Percentiles rank a stretch among this genome's conserved stretches.
phyloP scores from a whole-genome alignment of 2,113 vertebrate species.

The Pandion haliaetus region DNA sequence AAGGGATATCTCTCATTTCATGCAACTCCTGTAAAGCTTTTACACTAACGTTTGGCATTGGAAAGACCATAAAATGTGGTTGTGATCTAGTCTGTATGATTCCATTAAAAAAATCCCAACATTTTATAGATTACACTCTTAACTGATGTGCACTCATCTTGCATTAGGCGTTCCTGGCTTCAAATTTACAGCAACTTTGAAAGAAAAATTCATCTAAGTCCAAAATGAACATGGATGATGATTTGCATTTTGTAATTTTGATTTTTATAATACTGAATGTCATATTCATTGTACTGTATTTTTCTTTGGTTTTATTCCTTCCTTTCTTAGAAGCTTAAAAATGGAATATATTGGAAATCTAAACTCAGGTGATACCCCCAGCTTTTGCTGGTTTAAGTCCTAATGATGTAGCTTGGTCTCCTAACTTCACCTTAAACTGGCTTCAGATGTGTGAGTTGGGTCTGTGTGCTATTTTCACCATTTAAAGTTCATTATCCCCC shows the following conservation, averaged over 20 bases:
- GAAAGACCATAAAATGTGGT: background rate
- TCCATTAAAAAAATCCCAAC: background rate
- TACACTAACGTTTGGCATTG: background rate
- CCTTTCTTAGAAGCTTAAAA: background rate
- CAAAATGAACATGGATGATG: background rate
- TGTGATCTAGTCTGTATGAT: background rate
- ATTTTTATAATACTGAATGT: background rate
- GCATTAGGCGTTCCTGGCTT: background rate
- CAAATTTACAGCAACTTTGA: background rate
- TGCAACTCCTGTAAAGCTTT: background rate
- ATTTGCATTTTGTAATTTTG: background rate
- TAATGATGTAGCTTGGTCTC: background rate
- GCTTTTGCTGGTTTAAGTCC: background rate
- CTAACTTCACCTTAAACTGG: too few species aligned
- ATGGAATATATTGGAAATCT: background rate
- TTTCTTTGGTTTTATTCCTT: background rate
- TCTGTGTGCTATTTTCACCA: background rate
- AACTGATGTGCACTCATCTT: background rate
- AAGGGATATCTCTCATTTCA: background rate
- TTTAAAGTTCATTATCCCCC: too few species aligned
- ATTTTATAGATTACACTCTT: background rate
- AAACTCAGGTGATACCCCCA: background rate
- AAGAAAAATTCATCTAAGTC: background rate
- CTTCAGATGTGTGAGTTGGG: background rate
- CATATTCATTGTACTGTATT: background rate